Conservation (phyloP, 2,888 invertebrate genomes). For the Geotrupes spiniger region DNA sequence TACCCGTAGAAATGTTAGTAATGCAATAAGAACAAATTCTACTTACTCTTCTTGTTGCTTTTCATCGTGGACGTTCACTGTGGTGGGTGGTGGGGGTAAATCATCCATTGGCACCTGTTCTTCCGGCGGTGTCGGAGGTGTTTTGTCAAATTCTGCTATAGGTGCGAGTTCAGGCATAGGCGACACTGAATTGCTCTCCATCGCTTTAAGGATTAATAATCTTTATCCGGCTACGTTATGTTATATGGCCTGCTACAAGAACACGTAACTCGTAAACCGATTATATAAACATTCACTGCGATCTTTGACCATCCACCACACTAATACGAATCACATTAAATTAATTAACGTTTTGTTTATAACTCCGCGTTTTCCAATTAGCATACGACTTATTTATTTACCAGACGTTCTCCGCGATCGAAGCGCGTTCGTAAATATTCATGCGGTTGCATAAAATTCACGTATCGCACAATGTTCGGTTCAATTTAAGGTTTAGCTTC, state of each 20-base stretch:
- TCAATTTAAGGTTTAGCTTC: too few species aligned
- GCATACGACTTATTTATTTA: not conserved
- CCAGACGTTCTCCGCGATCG: too few species aligned
- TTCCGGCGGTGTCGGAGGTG: constrained; percentile 63
- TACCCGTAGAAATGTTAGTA: too few species aligned
- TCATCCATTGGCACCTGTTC: constrained; percentile 61
- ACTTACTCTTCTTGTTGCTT: constrained; percentile 28
- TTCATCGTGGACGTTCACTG: constrained; percentile 34
- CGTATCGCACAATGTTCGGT: too few species aligned
- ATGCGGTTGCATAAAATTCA: too few species aligned
- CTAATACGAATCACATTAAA: not conserved
- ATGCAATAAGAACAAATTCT: not conserved
- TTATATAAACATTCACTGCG: not conserved
- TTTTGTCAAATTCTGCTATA: constrained; percentile 69
- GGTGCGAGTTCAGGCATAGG: constrained; percentile 66
- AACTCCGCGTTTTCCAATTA: too few species aligned
- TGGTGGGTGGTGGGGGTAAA: constrained; percentile 63
- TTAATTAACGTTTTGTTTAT: too few species aligned
- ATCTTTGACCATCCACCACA: not conserved
- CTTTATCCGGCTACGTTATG: too few species aligned
- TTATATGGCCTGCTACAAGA: not conserved
- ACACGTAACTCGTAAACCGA: not conserved
- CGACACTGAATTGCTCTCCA: constrained; percentile 69
- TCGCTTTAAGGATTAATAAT: constrained; percentile 33
- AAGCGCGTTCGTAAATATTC: too few species aligned